Conservation (phyloP, 2,113 vertebrate species). For the Gambusia affinis region DNA sequence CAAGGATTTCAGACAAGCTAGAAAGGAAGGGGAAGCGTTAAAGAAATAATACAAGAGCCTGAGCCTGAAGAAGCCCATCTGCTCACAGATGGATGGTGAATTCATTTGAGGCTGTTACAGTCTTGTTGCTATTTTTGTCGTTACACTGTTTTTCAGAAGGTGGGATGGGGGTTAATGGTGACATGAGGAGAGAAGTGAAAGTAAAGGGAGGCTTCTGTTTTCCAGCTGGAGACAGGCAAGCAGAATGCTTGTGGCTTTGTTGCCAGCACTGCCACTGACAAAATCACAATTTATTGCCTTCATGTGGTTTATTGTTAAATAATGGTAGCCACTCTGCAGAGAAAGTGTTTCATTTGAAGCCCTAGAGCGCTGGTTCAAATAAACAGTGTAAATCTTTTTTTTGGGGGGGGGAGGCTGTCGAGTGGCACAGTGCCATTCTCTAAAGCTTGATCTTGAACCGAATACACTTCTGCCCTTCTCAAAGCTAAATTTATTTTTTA, state of each 20-base stretch:
- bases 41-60: background rate
- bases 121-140: slow-evolving; percentile 64
- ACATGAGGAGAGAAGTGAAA: slow-evolving; percentile 25
- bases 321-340: background rate
- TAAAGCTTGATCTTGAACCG: background rate
- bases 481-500: background rate
- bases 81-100: slow-evolving; percentile 63
- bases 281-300: slow-evolving; percentile 9
- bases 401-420: background rate
- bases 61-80: slow-evolving; percentile 64
- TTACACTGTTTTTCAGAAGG: slow-evolving; percentile 41
- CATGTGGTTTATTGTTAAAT: slow-evolving; percentile 10
- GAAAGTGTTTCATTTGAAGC: background rate
- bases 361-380: background rate
- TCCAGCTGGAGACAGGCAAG: slow-evolving; percentile 35
- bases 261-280: slow-evolving; percentile 8
- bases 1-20: slow-evolving; percentile 55
- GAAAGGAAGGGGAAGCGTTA: slow-evolving; percentile 37
- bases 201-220: slow-evolving; percentile 37
- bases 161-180: slow-evolving; percentile 34
- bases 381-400: background rate
- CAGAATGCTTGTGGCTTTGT: slow-evolving; percentile 40
- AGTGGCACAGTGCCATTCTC: background rate
- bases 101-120: slow-evolving; percentile 48
- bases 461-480: too few relatives aligned